Evolutionary conservation across 2,113 vertebrate species (phyloP).

Genomic region (Grammomys dolichurus): DNA sequence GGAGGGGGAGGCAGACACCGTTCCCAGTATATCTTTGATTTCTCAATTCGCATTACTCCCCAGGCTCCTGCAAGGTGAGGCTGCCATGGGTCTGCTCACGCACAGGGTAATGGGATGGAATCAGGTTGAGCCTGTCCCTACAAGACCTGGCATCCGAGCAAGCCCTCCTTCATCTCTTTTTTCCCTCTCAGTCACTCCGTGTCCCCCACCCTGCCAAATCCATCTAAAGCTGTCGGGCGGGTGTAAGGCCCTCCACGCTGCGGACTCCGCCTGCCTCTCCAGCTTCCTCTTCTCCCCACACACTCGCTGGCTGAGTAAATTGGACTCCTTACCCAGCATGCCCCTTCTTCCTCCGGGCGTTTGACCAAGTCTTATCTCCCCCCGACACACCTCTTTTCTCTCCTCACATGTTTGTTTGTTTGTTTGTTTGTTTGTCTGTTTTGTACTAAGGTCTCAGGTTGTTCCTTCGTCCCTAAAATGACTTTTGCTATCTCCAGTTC

Average conservation of each 20-base stretch:
- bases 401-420: background rate
- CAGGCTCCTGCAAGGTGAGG: slow-evolving; percentile 54
- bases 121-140: slow-evolving; percentile 79
- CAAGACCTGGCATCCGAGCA: background rate
- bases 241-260: background rate
- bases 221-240: background rate
- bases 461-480: background rate
- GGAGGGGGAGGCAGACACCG: slow-evolving; percentile 44
- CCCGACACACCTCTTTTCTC: too few relatives aligned
- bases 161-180: slow-evolving; percentile 45
- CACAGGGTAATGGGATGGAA: background rate
- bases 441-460: background rate
- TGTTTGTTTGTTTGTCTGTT: too few relatives aligned
- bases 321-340: background rate
- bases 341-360: background rate
- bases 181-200: background rate
- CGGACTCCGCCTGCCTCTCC: background rate
- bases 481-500: background rate
- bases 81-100: background rate
- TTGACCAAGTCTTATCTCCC: background rate
- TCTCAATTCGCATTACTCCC: slow-evolving; percentile 72
- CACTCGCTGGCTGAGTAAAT: background rate
- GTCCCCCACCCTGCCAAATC: background rate
- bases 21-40: slow-evolving; percentile 69
- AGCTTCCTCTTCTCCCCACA: background rate